These are phyloP conservation scores for Drosophila oshimai DNA, from an alignment of 1,140 invertebrate species.

Conservation along the genomic window DNA sequence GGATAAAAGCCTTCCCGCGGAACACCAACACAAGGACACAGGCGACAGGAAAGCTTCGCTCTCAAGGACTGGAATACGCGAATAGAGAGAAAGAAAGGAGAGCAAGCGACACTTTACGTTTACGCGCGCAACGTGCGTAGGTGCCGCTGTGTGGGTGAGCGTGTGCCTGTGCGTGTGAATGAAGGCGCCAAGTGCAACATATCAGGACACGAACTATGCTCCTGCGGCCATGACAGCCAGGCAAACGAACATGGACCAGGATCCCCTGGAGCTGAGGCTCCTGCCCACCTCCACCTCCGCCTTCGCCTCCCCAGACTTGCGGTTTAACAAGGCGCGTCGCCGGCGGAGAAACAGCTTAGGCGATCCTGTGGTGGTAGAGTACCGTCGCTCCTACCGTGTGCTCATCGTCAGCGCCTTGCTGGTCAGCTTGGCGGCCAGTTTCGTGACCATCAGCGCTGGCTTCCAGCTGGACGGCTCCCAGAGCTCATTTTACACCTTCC, in stretches of 20 bases:
- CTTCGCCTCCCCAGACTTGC: constrained; percentile 55
- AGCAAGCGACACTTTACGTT: constrained; percentile 65
- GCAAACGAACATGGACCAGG: constrained; percentile 47
- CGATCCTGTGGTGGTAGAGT: constrained; percentile 42
- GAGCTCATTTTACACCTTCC: constrained; percentile 94
- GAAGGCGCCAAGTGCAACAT: constrained; percentile 74
- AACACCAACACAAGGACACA: constrained; percentile 68
- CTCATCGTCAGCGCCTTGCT: constrained; percentile 64
- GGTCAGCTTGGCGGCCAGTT: constrained; percentile 63
- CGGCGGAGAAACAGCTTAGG: constrained; percentile 63
- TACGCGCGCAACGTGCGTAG: constrained; percentile 73
- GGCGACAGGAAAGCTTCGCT: constrained; percentile 60
- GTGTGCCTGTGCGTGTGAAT: constrained; percentile 53
- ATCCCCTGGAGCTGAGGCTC: constrained; percentile 27
- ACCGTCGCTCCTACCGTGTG: constrained; percentile 66
- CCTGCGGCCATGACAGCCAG: constrained; percentile 49
- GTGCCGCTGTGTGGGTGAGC: constrained; percentile 19
- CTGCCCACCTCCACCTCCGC: constrained; percentile 22
- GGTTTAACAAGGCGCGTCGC: constrained; percentile 62
- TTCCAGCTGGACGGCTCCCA: constrained; percentile 92
- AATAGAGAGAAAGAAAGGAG: background rate
- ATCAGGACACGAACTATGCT: constrained; percentile 57
- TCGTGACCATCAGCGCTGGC: constrained; percentile 70
- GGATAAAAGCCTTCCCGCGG: constrained; percentile 66
- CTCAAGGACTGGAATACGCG: constrained; percentile 77